These are phyloP conservation scores for Dusona sp. DNA, from an alignment of 2,888 invertebrate species.

Conservation along the genomic window DNA sequence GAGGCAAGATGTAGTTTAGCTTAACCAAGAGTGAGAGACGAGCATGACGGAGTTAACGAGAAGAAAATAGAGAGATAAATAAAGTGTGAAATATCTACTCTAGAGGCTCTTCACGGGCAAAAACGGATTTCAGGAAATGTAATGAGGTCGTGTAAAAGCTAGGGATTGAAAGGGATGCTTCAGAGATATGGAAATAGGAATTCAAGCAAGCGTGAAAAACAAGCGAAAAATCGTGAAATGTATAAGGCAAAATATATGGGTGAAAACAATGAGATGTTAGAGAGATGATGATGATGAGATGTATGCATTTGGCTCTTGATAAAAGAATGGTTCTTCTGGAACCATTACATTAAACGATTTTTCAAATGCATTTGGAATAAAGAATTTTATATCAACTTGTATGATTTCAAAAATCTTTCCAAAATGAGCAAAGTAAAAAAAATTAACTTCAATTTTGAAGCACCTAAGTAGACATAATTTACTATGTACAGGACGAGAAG, in stretches of 20 bases:
- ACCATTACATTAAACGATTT: not conserved
- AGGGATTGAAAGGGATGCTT: slow-evolving; percentile 36
- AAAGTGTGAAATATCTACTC: slow-evolving; percentile 34
- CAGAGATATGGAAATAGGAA: slow-evolving; percentile 49
- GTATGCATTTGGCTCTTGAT: not conserved
- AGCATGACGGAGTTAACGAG: slow-evolving; percentile 13
- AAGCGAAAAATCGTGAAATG: not conserved
- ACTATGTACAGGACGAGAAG: not conserved
- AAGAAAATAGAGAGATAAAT: slow-evolving; percentile 19
- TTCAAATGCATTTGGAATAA: not conserved
- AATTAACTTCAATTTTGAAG: too few species aligned
- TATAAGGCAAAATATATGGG: not conserved
- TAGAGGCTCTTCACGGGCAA: slow-evolving; percentile 3
- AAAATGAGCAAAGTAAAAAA: not conserved
- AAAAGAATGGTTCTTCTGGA: not conserved
- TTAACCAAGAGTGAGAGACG: slow-evolving; percentile 31
- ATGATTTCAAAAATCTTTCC: not conserved
- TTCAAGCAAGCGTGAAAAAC: slow-evolving; percentile 8
- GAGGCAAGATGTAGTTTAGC: slow-evolving; percentile 23
- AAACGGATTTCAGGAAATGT: slow-evolving; percentile 30
- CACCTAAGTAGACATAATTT: not conserved
- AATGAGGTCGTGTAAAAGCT: slow-evolving; percentile 31
- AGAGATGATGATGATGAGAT: too few species aligned
- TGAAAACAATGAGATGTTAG: not conserved
- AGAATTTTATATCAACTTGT: not conserved